Evolutionary conservation across 2,888 invertebrate genomes (phyloP), one percentile per base, ranked within the genome.

Genomic region (Clusia tigrina): DNA sequence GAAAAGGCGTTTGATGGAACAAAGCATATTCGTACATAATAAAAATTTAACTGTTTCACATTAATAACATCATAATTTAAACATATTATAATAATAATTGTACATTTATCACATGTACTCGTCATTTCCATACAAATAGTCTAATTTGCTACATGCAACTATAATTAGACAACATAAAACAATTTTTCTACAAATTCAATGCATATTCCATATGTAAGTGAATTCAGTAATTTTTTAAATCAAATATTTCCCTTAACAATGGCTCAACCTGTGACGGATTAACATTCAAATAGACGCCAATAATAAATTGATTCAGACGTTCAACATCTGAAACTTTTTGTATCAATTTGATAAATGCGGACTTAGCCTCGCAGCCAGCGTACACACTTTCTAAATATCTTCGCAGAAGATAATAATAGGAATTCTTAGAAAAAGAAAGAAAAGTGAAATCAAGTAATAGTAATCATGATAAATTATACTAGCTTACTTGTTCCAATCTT

Each of bases 201-300:
- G 42, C 42, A 17, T 15, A 42, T 15, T 5, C n/a, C 42, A 12
- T 32, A 32, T 32, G 32, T 32, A 6, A 12, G 58, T 48, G n/a
- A 22, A 46, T 46, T 79, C 72, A 84, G 67, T 84, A 84, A 78
- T 85, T 90, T 78, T 95, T 95, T 66, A 97, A 86, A 85, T 97
- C 96, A 76, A 98, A 95, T 78, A 98, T 95, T 87, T 98, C 97
- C 81, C 96, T 91, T 53, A 98, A 86, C 38, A 98, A 85, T 0
- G 97, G 98, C 76, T 96, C 96, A 52, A 98, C 93, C 78, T 92
- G 90, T 64, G 90, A 88, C 26, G 97, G 96, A 86, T 97, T 95
- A 1, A 96, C 94, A 83, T 96, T 94, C 24, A 97, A 86, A 82
- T 96, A 94, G 2, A 96, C 94, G 42, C 92, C 91, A 9, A 96